phyloP scores from a whole-genome alignment of 2,113 vertebrate species.

The Charina bottae region DNA sequence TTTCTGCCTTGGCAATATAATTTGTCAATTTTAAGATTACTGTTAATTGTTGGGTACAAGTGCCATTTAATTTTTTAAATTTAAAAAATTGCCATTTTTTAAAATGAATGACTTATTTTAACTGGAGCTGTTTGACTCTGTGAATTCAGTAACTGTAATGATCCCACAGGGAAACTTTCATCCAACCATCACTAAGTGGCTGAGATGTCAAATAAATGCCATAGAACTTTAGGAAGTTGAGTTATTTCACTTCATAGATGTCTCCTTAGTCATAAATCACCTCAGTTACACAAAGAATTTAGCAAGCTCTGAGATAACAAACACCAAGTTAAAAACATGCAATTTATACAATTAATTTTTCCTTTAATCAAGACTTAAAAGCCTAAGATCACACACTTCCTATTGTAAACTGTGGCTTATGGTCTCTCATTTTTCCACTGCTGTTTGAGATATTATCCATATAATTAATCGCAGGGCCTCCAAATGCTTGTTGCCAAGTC shows the following conservation, averaged over 20 bases:
- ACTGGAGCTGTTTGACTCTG: neutral
- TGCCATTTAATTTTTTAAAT: constrained; percentile 14
- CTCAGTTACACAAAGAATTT: constrained; percentile 21
- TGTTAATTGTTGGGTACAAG: neutral
- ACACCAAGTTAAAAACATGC: constrained; percentile 21
- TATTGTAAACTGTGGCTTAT: constrained; percentile 52
- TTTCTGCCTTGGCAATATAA: neutral
- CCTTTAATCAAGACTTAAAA: constrained; percentile 51
- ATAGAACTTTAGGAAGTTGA: constrained; percentile 19
- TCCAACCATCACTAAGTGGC: neutral
- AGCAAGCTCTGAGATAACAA: constrained; percentile 29
- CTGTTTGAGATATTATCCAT: constrained; percentile 28
- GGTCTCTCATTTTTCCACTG: constrained; percentile 17
- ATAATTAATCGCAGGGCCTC: constrained; percentile 39
- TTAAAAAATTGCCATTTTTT: neutral
- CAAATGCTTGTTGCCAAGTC: neutral
- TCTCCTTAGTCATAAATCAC: constrained; percentile 25
- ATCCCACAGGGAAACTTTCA: constrained; percentile 27
- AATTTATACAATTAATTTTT: constrained; percentile 22
- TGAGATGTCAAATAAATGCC: constrained; percentile 19
- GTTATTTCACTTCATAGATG: constrained; percentile 22
- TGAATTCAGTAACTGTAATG: neutral
- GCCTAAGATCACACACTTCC: constrained; percentile 19
- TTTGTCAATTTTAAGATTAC: neutral
- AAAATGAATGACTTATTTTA: neutral